A percentile compares a stretch with the other conserved stretches of the same genome.
Evolutionary conservation across 2,797 vertebrate species (phyloP).

Genomic region (Sebastes flavidus): DNA sequence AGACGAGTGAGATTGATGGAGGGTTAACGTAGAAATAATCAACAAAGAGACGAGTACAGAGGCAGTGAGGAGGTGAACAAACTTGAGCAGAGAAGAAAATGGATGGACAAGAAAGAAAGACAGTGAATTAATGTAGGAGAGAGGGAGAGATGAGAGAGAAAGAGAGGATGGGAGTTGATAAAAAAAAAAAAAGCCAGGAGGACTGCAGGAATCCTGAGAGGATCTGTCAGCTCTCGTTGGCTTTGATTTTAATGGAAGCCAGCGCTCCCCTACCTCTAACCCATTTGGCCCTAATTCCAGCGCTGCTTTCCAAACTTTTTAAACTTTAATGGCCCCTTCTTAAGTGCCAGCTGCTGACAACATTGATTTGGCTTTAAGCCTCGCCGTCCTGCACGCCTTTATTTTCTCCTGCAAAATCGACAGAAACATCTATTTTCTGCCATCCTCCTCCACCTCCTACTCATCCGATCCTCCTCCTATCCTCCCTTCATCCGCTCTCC

Average conservation of each 20-base stretch:
- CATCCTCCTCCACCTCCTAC: conserved; percentile 62
- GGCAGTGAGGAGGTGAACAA: neutral
- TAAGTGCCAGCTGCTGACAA: conserved; percentile 83
- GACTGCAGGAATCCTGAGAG: conserved; percentile 64
- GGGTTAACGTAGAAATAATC: conserved; percentile 15
- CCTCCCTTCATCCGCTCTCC: conserved; percentile 54
- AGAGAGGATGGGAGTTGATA: conserved; percentile 16
- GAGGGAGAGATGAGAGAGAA: conserved; percentile 11
- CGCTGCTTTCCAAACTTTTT: conserved; percentile 78
- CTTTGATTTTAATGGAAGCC: conserved; percentile 83
- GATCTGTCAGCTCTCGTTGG: conserved; percentile 79
- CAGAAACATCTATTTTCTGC: conserved; percentile 82
- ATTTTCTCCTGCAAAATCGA: conserved; percentile 80
- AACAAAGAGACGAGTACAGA: neutral
- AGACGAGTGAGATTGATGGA: neutral
- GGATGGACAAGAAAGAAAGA: neutral
- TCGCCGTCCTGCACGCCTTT: conserved; percentile 74
- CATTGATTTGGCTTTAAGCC: conserved; percentile 82
- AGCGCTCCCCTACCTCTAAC: conserved; percentile 69
- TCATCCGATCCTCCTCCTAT: conserved; percentile 60
- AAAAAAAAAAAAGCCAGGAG: conserved; percentile 36
- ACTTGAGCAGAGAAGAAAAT: neutral
- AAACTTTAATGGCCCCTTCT: conserved; percentile 81
- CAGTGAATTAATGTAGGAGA: conserved; percentile 24
- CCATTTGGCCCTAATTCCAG: conserved; percentile 82